Conservation (phyloP, 2,797 vertebrate genomes). For the Chaetodon trifasciatus region DNA sequence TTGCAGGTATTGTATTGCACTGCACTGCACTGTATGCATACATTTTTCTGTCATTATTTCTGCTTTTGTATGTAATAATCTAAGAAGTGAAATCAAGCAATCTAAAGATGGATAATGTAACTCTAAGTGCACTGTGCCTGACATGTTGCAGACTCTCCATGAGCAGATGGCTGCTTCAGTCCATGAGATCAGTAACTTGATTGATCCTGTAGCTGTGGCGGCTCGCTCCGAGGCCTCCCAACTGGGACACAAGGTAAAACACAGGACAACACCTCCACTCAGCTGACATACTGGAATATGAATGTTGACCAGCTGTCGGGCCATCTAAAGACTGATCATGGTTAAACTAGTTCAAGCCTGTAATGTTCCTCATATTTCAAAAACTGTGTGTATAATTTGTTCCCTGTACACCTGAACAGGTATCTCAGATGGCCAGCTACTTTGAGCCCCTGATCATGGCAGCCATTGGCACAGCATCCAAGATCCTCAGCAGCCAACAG, state of each 20-base stretch:
- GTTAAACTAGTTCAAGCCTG: neutral
- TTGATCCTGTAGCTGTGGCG: conserved; percentile 93
- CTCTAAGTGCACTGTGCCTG: neutral
- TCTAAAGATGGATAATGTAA: neutral
- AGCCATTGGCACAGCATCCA: conserved; percentile 93
- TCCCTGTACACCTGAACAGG: conserved; percentile 80
- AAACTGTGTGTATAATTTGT: conserved; percentile 8
- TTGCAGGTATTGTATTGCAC: neutral
- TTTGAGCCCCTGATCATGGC: conserved; percentile 97
- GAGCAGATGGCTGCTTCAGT: conserved; percentile 98
- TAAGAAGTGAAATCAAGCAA: neutral
- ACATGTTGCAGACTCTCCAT: conserved; percentile 89
- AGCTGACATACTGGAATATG: neutral
- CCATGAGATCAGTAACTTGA: conserved; percentile 96
- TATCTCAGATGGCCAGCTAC: conserved; percentile 98
- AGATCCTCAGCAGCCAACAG: conserved; percentile 96
- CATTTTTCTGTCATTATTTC: neutral
- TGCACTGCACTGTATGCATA: too few species aligned
- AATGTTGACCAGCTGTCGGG: neutral
- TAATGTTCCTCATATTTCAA: neutral
- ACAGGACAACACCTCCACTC: neutral
- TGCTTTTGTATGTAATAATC: neutral
- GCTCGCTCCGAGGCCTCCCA: conserved; percentile 95
- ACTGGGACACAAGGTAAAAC: conserved; percentile 95
- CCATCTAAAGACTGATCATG: neutral